Evolutionary conservation across 2,113 vertebrate species (phyloP).

Genomic region (Platichthys flesus): DNA sequence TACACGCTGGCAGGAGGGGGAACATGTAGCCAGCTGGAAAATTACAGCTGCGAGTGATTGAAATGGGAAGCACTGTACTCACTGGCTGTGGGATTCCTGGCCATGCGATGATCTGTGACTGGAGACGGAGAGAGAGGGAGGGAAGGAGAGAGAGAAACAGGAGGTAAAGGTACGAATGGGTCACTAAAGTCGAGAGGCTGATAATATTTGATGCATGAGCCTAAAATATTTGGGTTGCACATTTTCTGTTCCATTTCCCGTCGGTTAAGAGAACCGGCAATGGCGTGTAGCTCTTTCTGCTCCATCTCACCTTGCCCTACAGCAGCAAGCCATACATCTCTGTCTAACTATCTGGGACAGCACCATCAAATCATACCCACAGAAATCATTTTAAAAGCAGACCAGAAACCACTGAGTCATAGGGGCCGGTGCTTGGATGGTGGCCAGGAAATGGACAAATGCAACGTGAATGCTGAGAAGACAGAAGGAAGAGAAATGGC

Average conservation of each 20-base stretch:
- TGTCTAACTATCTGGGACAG: conserved; percentile 72
- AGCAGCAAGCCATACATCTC: conserved; percentile 70
- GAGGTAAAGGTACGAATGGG: conserved; percentile 62
- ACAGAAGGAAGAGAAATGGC: conserved; percentile 74
- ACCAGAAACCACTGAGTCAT: conserved; percentile 68
- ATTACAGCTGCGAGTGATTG: conserved; percentile 74
- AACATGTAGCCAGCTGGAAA: conserved; percentile 77
- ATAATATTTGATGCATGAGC: conserved; percentile 69
- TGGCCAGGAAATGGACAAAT: conserved; percentile 74
- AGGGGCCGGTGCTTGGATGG: conserved; percentile 52
- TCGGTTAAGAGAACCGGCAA: conserved; percentile 55
- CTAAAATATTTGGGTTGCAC: conserved; percentile 74
- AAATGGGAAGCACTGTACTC: conserved; percentile 77
- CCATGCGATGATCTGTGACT: conserved; percentile 83
- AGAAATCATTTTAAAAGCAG: conserved; percentile 73
- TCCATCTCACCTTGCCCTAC: conserved; percentile 64
- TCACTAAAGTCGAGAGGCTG: conserved; percentile 57
- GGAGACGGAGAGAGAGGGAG: conserved; percentile 39
- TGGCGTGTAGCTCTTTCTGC: conserved; percentile 57
- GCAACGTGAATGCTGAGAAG: conserved; percentile 71
- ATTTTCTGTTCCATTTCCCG: conserved; percentile 73
- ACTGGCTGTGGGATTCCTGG: conserved; percentile 77
- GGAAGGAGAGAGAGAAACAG: conserved; percentile 27
- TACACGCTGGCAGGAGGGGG: conserved; percentile 65
- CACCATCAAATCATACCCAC: conserved; percentile 72